Conservation (phyloP, 2,113 vertebrate genomes). For the Corythoichthys haematopterus region DNA sequence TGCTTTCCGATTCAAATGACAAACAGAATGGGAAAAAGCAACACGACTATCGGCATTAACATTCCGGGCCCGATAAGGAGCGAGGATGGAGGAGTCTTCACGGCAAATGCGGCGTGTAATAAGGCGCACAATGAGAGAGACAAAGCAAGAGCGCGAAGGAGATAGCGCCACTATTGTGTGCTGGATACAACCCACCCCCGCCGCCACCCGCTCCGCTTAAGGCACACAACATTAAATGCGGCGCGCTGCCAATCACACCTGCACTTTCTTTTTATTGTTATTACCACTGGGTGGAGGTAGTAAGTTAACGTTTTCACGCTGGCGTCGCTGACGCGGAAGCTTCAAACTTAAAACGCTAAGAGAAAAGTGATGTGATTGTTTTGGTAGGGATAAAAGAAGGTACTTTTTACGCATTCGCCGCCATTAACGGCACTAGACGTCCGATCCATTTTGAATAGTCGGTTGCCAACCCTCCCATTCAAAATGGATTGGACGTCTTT, state of each 20-base stretch:
- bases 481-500: no score
- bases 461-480: no score
- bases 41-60: constrained; percentile 53
- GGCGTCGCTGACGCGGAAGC: not conserved
- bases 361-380: not conserved
- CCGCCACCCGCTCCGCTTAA: constrained; percentile 51
- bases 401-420: no score
- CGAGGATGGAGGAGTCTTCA: constrained; percentile 48
- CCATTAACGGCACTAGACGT: no score
- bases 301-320: constrained; percentile 29
- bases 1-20: not conserved
- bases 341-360: not conserved
- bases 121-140: constrained; percentile 60
- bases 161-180: constrained; percentile 59
- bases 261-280: constrained; percentile 45
- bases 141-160: constrained; percentile 54
- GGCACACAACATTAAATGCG: constrained; percentile 68
- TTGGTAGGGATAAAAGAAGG: not conserved
- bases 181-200: constrained; percentile 60
- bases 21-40: not conserved
- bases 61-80: constrained; percentile 58
- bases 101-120: constrained; percentile 64
- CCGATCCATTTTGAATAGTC: no score
- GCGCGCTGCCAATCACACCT: constrained; percentile 68
- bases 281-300: constrained; percentile 75